Percentiles rank a stretch among this genome's conserved stretches.
Conservation (phyloP, 2,797 vertebrate species). For the Pelochelys cantorii region DNA sequence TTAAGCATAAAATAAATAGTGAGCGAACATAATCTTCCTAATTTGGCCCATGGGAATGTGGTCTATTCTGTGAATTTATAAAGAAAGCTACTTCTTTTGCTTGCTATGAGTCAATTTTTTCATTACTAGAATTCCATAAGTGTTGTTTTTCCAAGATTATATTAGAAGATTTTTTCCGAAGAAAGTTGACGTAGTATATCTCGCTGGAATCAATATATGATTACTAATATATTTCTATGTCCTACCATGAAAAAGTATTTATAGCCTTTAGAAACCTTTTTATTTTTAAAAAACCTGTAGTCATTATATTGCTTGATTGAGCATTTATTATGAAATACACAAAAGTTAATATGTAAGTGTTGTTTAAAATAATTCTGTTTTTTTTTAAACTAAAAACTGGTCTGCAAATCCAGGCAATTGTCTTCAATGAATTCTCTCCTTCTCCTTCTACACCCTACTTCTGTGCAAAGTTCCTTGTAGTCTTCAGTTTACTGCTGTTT, state of each 20-base stretch:
- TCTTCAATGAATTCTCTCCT: neutral
- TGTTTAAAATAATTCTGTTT: neutral
- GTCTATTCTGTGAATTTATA: neutral
- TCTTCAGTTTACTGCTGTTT: neutral
- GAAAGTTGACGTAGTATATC: neutral
- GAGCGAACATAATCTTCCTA: neutral
- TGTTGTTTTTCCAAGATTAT: neutral
- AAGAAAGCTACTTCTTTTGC: neutral
- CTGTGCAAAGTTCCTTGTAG: neutral
- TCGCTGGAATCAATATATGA: neutral
- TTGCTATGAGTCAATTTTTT: neutral
- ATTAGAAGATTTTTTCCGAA: neutral
- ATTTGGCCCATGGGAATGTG: neutral
- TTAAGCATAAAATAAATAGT: neutral
- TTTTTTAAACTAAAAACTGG: neutral
- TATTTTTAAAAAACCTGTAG: neutral
- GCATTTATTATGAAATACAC: neutral
- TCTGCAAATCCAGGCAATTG: neutral
- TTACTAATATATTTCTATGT: neutral
- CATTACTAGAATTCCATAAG: neutral
- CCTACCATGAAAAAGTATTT: neutral
- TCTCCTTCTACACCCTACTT: neutral
- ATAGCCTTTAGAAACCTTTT: too few species aligned
- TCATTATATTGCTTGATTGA: neutral
- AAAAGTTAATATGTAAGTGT: neutral